Base-by-base conservation (phyloP, 1,140 invertebrate genomes). In the Cydia fagiglandana region DNA sequence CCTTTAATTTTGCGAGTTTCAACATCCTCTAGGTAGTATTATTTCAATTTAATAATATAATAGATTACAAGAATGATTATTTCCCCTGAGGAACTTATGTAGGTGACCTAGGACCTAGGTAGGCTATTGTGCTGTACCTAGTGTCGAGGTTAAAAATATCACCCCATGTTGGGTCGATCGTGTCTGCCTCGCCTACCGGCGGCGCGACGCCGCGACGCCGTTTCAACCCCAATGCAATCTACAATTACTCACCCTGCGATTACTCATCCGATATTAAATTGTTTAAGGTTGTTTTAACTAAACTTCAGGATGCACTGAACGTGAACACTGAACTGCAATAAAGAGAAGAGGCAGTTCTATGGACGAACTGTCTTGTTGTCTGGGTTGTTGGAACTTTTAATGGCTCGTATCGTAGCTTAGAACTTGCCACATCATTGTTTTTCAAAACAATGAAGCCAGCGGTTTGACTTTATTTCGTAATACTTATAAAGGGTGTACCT, bases 191-290 rank as follows among this genome's bases (percentile, higher is more conserved):
- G 41, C 38, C 73, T 24, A 34, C 38, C 73, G 17, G 73, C 79
- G 75, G 74, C 77, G 78, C 75, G 73, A 50, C 73, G 85, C 81
- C 85, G 79, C 78, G 82, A 78, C 80, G 61, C 70, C 83, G 73
- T 24, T 74, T 73, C 83, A 83, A 88, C 86, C 87, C 86, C 82
- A 70, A 76, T 86, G 86, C 85, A 88, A 89, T 90, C 90, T 85
- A 75, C 88, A 89, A 89, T 91, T 88, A 88, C 85, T 66, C 30
- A 70, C 66, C 81, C 81, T 73, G 82, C 78, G 80, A 83, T 84
- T 84, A 85, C 74, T 75, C 64, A 80, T 45, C 66, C 66, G 34
- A 24, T 61, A 61, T 24, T n/a, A 61, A 61, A 61, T 61, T 61
- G 56, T 61, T 61, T 24, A 20, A 61, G 9, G 56, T 24, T 61